phyloP scores from a whole-genome alignment of 2,888 invertebrate species.

The Seira sanloemensis region DNA sequence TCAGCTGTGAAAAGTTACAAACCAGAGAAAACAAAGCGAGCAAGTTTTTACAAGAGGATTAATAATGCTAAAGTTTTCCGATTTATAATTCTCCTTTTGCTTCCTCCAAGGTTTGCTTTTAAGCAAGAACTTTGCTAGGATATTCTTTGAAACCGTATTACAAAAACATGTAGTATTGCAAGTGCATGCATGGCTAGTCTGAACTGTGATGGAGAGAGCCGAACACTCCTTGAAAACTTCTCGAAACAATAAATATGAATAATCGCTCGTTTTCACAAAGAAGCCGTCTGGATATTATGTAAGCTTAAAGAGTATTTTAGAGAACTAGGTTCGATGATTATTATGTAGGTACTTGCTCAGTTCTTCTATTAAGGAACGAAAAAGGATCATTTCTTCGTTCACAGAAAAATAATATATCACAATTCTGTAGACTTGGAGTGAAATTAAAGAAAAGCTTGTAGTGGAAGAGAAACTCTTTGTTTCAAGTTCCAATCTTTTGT shows the following conservation, averaged over 20 bases:
- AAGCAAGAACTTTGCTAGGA: neutral
- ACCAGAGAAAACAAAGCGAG: neutral
- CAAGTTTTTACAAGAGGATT: constrained; percentile 48
- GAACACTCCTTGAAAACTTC: neutral
- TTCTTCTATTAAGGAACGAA: neutral
- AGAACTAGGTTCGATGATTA: neutral
- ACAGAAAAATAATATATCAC: neutral
- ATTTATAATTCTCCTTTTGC: constrained; percentile 41
- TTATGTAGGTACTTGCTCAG: constrained; percentile 1
- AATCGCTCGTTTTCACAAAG: neutral
- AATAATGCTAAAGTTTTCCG: constrained; percentile 23
- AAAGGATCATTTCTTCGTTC: neutral
- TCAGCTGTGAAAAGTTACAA: neutral
- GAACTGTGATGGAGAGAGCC: constrained; percentile 4
- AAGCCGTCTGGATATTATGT: constrained; percentile 8
- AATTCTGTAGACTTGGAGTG: neutral
- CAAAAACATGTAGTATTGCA: neutral
- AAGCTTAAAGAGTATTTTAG: neutral
- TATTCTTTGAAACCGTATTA: neutral
- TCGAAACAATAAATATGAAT: constrained; percentile 16
- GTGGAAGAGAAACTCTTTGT: neutral
- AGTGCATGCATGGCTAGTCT: neutral
- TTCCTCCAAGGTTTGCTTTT: neutral
- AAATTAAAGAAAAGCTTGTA: neutral
- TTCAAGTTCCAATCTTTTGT: neutral